Evolutionary conservation across 2,888 invertebrate species (phyloP).

Genomic region (Lottia scabra): DNA sequence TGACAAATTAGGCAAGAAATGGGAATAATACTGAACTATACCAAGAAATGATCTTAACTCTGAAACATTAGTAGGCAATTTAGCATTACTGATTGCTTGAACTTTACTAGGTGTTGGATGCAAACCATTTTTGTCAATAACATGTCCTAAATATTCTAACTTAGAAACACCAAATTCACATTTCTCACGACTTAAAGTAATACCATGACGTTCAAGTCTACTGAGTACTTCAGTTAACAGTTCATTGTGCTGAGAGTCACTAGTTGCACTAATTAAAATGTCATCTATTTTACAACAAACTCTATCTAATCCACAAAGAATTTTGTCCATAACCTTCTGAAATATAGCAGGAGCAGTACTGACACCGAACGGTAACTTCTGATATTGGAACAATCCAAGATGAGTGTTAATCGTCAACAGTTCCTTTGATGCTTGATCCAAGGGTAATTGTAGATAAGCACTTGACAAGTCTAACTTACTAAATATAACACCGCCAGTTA

Average conservation of each 20-base stretch:
- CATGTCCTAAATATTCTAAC: constrained; percentile 27
- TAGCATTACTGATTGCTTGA: constrained; percentile 20
- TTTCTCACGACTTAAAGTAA: neutral
- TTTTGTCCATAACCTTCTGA: neutral
- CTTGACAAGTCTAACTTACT: neutral
- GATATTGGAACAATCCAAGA: neutral
- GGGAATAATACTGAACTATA: neutral
- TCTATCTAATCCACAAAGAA: neutral
- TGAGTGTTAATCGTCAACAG: neutral
- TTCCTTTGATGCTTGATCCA: neutral
- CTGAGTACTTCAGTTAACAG: neutral
- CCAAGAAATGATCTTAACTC: constrained; percentile 15
- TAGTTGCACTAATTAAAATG: neutral
- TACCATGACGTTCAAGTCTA: neutral
- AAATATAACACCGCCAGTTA: neutral
- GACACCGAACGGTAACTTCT: neutral
- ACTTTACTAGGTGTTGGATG: constrained; percentile 25
- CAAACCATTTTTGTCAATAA: constrained; percentile 30
- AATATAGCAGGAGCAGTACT: neutral
- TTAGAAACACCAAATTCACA: neutral
- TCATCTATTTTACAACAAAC: neutral
- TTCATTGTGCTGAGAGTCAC: neutral
- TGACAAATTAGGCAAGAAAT: neutral
- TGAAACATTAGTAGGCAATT: neutral
- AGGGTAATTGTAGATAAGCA: neutral